Evolutionary conservation across 2,888 invertebrate species (phyloP).

Genomic region (Lochmaea capreae): DNA sequence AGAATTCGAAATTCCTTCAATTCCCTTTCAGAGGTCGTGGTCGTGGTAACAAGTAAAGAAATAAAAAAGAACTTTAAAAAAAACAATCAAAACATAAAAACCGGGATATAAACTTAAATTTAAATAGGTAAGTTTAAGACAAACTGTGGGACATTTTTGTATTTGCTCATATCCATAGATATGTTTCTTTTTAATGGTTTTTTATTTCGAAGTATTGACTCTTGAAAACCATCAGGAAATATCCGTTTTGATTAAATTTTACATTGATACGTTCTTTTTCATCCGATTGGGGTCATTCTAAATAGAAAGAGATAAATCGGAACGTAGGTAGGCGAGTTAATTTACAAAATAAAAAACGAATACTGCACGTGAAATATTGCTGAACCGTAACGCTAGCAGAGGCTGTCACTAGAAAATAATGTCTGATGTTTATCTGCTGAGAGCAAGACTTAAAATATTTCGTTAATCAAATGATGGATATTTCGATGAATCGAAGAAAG

Average conservation of each 20-base stretch:
- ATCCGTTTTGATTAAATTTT: not conserved
- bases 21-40: too few species aligned
- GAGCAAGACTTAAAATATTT: not conserved
- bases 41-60: too few species aligned
- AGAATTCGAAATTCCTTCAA: too few species aligned
- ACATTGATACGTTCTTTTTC: not conserved
- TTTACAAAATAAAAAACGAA: not conserved
- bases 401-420: constrained; percentile 1
- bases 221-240: not conserved
- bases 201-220: not conserved
- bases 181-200: too few species aligned
- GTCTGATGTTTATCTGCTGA: not conserved
- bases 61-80: too few species aligned
- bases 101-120: too few species aligned
- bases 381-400: constrained; percentile 9
- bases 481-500: not conserved
- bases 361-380: not conserved
- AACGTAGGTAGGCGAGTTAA: constrained; percentile 10
- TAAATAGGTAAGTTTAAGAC: too few species aligned
- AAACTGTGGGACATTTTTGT: too few species aligned
- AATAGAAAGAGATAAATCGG: constrained; percentile 2
- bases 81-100: too few species aligned
- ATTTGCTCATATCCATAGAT: too few species aligned
- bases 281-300: not conserved
- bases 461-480: not conserved